A percentile compares a stretch with the other conserved stretches of the same genome.
phyloP scores from a whole-genome alignment of 2,888 invertebrate genomes.

The Bembecia ichneumoniformis region DNA sequence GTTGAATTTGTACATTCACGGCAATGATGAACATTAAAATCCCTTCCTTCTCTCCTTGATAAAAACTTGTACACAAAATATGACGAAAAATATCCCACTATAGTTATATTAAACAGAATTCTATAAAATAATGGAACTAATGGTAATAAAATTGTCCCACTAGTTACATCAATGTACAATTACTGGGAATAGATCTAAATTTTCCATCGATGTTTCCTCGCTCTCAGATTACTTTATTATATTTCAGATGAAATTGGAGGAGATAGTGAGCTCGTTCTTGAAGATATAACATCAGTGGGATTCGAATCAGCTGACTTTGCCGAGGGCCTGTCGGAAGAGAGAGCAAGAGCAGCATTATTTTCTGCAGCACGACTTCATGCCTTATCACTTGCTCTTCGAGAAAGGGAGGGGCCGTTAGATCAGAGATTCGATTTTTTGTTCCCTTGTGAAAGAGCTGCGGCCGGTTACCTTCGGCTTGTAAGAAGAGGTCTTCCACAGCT shows the following conservation, averaged over 20 bases:
- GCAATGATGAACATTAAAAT: too few species aligned
- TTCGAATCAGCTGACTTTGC: constrained; percentile 79
- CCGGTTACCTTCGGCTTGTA: constrained; percentile 84
- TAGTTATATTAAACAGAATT: too few species aligned
- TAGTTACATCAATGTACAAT: too few species aligned
- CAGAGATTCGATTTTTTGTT: constrained; percentile 77
- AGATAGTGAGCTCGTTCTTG: constrained; percentile 78
- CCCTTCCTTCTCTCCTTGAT: too few species aligned
- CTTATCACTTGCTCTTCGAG: constrained; percentile 73
- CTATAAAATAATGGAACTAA: too few species aligned
- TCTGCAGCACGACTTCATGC: constrained; percentile 83
- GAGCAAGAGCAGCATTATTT: constrained; percentile 78
- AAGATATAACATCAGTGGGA: constrained; percentile 78
- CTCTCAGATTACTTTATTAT: not conserved
- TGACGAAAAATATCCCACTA: too few species aligned
- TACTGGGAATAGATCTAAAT: too few species aligned
- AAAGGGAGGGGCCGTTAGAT: constrained; percentile 60
- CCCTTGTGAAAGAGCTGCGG: constrained; percentile 83
- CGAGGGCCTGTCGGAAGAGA: constrained; percentile 74
- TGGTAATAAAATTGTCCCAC: too few species aligned
- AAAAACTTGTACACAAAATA: too few species aligned
- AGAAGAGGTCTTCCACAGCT: constrained; percentile 84
- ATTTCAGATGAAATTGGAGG: constrained; percentile 62
- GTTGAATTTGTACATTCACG: too few species aligned
- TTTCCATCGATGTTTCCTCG: too few species aligned